Evolutionary conservation across 2,888 invertebrate species (phyloP).

Genomic region (Eurytoma californica): DNA sequence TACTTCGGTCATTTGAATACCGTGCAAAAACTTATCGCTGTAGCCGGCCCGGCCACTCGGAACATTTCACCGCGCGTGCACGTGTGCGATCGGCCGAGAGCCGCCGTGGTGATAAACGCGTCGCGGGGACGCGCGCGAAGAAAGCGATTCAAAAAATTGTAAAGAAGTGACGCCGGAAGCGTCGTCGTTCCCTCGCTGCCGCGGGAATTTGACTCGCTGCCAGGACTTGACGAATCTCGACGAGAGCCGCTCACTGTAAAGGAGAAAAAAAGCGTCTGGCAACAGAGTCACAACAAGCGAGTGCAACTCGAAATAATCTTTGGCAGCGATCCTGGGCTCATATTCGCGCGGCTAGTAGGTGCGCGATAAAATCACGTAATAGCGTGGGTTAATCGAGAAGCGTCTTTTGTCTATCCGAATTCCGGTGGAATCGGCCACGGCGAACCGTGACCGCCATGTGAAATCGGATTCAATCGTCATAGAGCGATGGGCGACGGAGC

Average conservation of each 20-base stretch:
- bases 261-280: not conserved
- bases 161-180: conserved; percentile 9
- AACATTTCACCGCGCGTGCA: too few relatives aligned
- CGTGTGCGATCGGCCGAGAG: too few relatives aligned
- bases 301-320: conserved; percentile 30
- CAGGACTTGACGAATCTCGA: conserved; percentile 1
- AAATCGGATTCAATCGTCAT: conserved; percentile 36
- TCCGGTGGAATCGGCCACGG: conserved; percentile 13
- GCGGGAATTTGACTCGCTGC: not conserved
- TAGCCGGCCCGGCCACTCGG: too few relatives aligned
- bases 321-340: conserved; percentile 10
- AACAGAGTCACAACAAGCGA: conserved; percentile 4
- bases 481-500: not conserved
- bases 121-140: not conserved
- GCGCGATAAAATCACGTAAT: conserved; percentile 27
- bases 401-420: conserved; percentile 22
- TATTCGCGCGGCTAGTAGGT: too few relatives aligned
- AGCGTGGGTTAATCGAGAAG: conserved; percentile 6
- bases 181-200: not conserved
- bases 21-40: too few relatives aligned
- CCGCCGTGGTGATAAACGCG: not conserved
- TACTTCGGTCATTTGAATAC: too few relatives aligned
- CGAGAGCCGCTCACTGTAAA: not conserved
- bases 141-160: not conserved
- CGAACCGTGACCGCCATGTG: conserved; percentile 5